These are phyloP conservation scores for Cynopterus brachyotis DNA, from an alignment of 2,113 vertebrate genomes.

Conservation along the genomic window DNA sequence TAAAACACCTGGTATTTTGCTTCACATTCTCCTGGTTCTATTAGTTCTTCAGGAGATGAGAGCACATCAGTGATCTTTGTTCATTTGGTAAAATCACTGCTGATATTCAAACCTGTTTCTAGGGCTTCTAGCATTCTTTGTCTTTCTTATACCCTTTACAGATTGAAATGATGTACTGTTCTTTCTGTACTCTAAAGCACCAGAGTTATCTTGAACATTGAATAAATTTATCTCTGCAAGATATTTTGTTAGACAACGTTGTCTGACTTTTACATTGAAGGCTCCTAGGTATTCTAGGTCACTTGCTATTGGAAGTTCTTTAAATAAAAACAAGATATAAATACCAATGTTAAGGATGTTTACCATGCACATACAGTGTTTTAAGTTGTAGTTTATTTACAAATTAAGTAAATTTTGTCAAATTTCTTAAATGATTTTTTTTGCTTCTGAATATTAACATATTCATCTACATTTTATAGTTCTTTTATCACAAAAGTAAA, in stretches of 20 bases:
- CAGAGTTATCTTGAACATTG: not conserved
- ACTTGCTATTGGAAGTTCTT: not conserved
- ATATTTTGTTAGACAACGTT: not conserved
- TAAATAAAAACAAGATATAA: conserved; percentile 1
- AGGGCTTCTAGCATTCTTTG: not conserved
- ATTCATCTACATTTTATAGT: not conserved
- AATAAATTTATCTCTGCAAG: not conserved
- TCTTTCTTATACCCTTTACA: not conserved
- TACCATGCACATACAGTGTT: not conserved
- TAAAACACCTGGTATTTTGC: not conserved
- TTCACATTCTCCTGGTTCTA: not conserved
- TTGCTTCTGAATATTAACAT: conserved; percentile 34
- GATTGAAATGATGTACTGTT: not conserved
- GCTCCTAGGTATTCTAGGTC: not conserved
- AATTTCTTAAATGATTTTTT: not conserved
- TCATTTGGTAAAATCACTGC: not conserved
- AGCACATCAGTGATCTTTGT: not conserved
- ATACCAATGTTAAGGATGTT: not conserved
- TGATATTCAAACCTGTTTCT: not conserved
- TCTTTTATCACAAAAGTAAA: conserved; percentile 56
- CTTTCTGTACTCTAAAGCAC: not conserved
- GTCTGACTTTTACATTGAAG: not conserved
- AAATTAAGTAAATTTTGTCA: conserved; percentile 5
- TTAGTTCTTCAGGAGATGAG: not conserved
- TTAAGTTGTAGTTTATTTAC: conserved; percentile 8